Base-by-base conservation (phyloP, 2,113 vertebrate species). In the Pluvialis apricaria region DNA sequence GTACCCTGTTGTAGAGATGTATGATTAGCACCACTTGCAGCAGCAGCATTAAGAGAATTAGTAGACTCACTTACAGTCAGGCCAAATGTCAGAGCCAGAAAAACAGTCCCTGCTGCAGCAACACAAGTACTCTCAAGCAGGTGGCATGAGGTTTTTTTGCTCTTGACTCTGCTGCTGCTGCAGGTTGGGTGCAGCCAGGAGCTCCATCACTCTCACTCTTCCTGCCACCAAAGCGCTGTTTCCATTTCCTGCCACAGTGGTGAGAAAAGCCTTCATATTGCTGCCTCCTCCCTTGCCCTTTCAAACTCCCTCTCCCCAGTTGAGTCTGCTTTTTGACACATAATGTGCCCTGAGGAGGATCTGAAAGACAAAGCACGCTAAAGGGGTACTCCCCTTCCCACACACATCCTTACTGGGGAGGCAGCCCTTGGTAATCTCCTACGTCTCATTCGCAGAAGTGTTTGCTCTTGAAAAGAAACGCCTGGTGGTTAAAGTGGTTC, bases 231-330 rank as follows among this genome's bases (percentile, higher is more conserved):
- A 32, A 31, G 84, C 0, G 0, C 24, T 34, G 31, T 95, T 94
- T 95, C 86, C 90, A 89, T 92, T 95, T 92, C 81, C 90, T 93
- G 94, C 86, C 32, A 7, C 90, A 10, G 81, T 6, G 70, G 47
- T 71, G 68, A 79, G 60, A 70, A 21, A 72, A 77, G 38, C 82
- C 28, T 38, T 45, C 66, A 9, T 11, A 0, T 10, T 5, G 13
- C 78, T 76, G 91, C 75, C 79, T 15, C 75, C 58, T 70, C 69
- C 78, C 58, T 34, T 34, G 32, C 51, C 54, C 83, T 92, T 66
- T 58, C 57, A 49, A 26, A 6, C 44, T 12, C 47, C 40, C 25
- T 13, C 65, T 45, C 36, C 54, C 61, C n/a, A 15, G 13, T 13
- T 31, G 6, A 22, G 70, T 45, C 60, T 77, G 73, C 22, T 71